phyloP scores from a whole-genome alignment of 30 jellyfish, hydroid and myxozoan species.

The Cassiopea andromeda region DNA sequence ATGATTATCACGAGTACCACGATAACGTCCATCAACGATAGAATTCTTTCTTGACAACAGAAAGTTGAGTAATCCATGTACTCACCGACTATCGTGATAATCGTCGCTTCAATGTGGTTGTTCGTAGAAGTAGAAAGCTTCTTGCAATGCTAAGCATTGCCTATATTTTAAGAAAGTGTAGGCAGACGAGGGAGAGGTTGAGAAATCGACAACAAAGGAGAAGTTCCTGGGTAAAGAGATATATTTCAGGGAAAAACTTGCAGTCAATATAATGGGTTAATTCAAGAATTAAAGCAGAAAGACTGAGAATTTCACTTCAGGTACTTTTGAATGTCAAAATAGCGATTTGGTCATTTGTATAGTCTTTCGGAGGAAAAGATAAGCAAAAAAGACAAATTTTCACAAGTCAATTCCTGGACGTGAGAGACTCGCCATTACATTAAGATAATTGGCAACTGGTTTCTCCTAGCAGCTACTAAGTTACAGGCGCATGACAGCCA shows the following conservation, averaged over 20 bases:
- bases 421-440: conserved; percentile 54
- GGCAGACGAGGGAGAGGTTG: too few relatives aligned
- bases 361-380: conserved; percentile 18
- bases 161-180: too few relatives aligned
- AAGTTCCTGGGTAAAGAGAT: conserved; percentile 14
- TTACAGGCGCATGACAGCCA: conserved; percentile 61
- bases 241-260: conserved; percentile 11
- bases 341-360: conserved; percentile 38
- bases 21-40: conserved; percentile 7
- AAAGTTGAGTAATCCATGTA: neutral
- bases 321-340: conserved; percentile 58
- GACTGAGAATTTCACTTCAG: conserved; percentile 45
- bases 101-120: conserved; percentile 26
- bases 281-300: conserved; percentile 23
- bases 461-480: conserved; percentile 70
- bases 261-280: conserved; percentile 6
- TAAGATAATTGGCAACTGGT: conserved; percentile 70
- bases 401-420: conserved; percentile 54
- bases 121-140: conserved; percentile 2
- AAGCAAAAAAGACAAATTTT: conserved; percentile 30
- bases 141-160: conserved; percentile 17
- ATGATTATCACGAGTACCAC: neutral
- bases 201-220: neutral
- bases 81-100: conserved; percentile 7
- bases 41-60: neutral